Evolutionary conservation across 2,888 invertebrate species (phyloP), one percentile per base, ranked within the genome.

Genomic region (Ephialtes manifestator): DNA sequence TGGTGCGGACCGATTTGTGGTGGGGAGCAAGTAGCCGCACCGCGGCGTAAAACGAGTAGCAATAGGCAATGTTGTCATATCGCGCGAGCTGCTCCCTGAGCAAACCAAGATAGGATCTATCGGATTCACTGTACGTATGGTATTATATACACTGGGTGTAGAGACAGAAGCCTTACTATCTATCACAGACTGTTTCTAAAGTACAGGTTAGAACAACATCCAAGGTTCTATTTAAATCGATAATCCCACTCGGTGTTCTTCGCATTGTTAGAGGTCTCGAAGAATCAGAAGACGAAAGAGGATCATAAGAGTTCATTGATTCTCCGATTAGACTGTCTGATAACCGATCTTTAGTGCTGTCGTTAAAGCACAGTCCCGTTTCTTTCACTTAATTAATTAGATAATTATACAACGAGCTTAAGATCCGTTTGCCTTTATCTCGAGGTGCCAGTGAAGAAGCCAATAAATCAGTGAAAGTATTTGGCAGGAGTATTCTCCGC

Each of bases 41-140:
- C 74, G 55, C 81, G 75, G 81, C 85, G 90, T 89, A 93, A 92
- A 90, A 91, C 90, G 88, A 87, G 92, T 92, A 92, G 93, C 92
- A 91, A 91, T 92, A 90, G 91, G 89, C 90, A 88, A 90, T 86
- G 89, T 88, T 90, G 92, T 93, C 91, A 92, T 92, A 91, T 92
- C 90, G 90, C 90, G 90, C 90, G 76, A 77, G 72, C 70, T 85
- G 75, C 87, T 71, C 82, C 71, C 86, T 81, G 84, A 90, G 88
- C 91, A 90, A 89, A 89, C 87, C 84, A 82, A 88, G 92, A 92
- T 92, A 92, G 86, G 88, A 92, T 82, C 82, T 83, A 68, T 86
- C 74, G 77, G 75, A 86, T 81, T 53, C 80, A 74, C 81, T 68
- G 48, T 81, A 78, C 81, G 60, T 78, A 60, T 67, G 48, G 67